Evolutionary conservation across 64 coral and sea anemone genomes (phyloP), one percentile per base, ranked within the genome.

Genomic region (Actinia tenebrosa): DNA sequence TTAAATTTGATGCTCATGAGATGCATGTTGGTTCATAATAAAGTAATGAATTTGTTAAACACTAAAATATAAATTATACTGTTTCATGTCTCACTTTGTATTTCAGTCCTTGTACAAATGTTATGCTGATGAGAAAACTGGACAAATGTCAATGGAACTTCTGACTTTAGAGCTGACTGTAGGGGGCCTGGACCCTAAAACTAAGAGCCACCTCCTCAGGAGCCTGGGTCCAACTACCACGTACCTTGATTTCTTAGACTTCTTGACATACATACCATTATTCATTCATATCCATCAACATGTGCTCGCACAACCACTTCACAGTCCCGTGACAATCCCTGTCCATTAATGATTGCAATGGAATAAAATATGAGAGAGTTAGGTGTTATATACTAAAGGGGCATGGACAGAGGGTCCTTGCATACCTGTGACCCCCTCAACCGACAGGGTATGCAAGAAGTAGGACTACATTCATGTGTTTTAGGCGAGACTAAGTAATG

Each of bases 261-360:
- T 99, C 60, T 86, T 99, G 17, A 95, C 97, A 6, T 99, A 99
- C 14, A 92, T 99, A 42, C 97, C 97, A 11, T 45, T 99, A 1
- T 99, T 99, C 42, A 86, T 95, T 80, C 88, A 95, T 47, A 99
- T 99, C 54, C 97, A 99, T 46, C 93, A 92, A 61, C 88, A 99
- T 78, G 89, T 99, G 79, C 20, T 99, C 54, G 79, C 89, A 59
- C 83, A 99, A 60, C 97, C 97, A 17, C 86, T 99, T 14, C 83
- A 85, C 11, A 37, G 7, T 47, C 79, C 79, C 13, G 69, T 42
- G 2, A 75, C 14, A 30, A 30, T 43, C 9, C 69, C 69, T 27
- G 69, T 75, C 11, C 69, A 42, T 42, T 75, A 26, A 75, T 42
- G 30, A 37, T 37, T 37, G 30, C 30, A 37, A 37, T 37, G 30